Conservation (phyloP, 2,797 vertebrate species). For the Pyrocephalus nanus region DNA sequence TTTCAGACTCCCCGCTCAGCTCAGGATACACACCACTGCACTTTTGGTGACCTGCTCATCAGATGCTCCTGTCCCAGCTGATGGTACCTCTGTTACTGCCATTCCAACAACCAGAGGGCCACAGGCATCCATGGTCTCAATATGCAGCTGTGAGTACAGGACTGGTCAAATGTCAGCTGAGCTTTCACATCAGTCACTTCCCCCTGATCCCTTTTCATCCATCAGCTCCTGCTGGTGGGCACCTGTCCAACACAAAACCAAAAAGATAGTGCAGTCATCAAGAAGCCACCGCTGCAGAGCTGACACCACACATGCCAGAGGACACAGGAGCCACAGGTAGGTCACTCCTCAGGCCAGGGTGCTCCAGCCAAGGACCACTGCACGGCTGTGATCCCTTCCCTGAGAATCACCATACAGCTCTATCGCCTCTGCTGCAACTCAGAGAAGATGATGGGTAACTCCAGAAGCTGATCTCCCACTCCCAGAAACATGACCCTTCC, state of each 20-base stretch:
- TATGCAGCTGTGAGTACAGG: rapidly evolving
- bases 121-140: neutral
- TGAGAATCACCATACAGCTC: neutral
- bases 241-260: neutral
- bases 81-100: neutral
- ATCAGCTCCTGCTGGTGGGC: neutral
- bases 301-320: neutral
- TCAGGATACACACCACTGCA: neutral
- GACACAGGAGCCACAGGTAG: neutral
- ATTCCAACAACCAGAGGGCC: neutral
- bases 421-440: neutral
- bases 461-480: neutral
- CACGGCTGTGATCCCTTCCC: rapidly evolving
- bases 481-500: neutral
- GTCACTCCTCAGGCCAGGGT: neutral
- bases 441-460: neutral
- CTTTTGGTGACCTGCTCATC: neutral
- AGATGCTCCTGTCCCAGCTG: neutral
- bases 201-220: neutral
- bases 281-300: neutral
- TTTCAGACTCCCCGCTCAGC: neutral
- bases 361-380: neutral
- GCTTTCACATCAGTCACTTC: neutral
- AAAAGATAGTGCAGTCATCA: neutral
- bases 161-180: neutral